Percentiles rank a stretch among this genome's conserved stretches.
These are phyloP conservation scores for Drosophila sordidula DNA, from an alignment of 2,888 invertebrate species.

Conservation along the genomic window DNA sequence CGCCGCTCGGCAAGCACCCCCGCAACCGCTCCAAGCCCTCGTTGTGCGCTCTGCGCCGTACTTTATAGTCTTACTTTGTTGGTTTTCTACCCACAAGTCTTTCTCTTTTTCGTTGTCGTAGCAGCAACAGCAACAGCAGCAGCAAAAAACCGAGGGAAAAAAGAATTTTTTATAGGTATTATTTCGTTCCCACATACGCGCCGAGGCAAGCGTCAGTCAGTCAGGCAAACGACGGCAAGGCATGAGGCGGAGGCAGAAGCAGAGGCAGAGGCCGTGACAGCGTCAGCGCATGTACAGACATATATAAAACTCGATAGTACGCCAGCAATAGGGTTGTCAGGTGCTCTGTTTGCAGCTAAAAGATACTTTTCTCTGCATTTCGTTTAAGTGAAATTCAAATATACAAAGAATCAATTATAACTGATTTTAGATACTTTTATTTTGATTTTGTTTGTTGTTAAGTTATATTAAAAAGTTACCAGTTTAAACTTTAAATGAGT, in stretches of 20 bases:
- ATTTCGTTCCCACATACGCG: constrained; percentile 83
- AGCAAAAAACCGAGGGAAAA: constrained; percentile 54
- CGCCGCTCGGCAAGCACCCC: constrained; percentile 35
- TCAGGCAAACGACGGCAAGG: constrained; percentile 48
- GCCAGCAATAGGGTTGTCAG: constrained; percentile 62
- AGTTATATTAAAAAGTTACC: no score
- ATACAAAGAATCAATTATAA: no score
- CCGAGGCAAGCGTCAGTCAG: constrained; percentile 75
- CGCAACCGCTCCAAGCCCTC: constrained; percentile 36
- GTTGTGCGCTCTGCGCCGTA: constrained; percentile 52
- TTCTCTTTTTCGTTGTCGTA: constrained; percentile 80
- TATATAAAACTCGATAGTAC: constrained; percentile 77
- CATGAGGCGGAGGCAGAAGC: constrained; percentile 52
- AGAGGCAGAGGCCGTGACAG: constrained; percentile 75
- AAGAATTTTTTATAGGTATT: constrained; percentile 71
- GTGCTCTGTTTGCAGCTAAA: background rate
- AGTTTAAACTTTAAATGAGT: no score
- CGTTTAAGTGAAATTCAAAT: no score
- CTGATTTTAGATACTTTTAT: no score
- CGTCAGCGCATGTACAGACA: constrained; percentile 75
- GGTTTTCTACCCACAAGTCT: constrained; percentile 83
- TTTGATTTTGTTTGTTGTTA: no score
- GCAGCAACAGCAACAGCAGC: constrained; percentile 53
- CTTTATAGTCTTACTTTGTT: constrained; percentile 81
- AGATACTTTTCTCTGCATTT: background rate